A percentile compares a stretch with the other conserved stretches of the same genome.
phyloP scores from a whole-genome alignment of 2,797 vertebrate species.

The Neostethus bicornis region DNA sequence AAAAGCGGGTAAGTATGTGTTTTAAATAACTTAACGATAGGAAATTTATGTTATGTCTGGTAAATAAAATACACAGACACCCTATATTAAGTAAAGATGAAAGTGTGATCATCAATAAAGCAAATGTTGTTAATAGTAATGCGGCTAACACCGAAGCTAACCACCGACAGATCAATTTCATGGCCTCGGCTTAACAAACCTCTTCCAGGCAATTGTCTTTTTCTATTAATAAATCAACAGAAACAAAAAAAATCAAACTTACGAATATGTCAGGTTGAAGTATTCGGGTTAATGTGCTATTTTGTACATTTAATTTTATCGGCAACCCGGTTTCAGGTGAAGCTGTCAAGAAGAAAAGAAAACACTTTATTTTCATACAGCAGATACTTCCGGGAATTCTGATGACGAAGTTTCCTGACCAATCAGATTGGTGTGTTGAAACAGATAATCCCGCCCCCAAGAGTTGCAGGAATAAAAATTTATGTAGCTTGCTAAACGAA shows the following conservation, averaged over 20 bases:
- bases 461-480: too few species aligned
- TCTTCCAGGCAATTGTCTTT: constrained; percentile 11
- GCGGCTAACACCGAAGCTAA: constrained; percentile 64
- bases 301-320: constrained; percentile 35
- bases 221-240: constrained; percentile 3
- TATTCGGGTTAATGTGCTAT: constrained; percentile 17
- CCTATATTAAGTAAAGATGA: neutral
- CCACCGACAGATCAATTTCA: constrained; percentile 64
- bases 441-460: constrained; percentile 33
- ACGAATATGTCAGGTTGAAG: constrained; percentile 45
- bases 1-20: neutral
- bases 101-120: neutral
- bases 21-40: constrained; percentile 1
- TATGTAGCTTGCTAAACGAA: too few species aligned
- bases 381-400: constrained; percentile 68
- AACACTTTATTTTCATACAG: constrained; percentile 65
- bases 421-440: constrained; percentile 35
- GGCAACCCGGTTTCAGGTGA: constrained; percentile 28
- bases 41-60: neutral
- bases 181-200: constrained; percentile 57
- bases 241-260: constrained; percentile 31
- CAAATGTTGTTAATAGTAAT: constrained; percentile 22
- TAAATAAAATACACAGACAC: neutral
- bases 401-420: constrained; percentile 45
- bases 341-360: constrained; percentile 65